Base-by-base conservation (phyloP, 2,113 vertebrate species). In the Pholis gunnellus region DNA sequence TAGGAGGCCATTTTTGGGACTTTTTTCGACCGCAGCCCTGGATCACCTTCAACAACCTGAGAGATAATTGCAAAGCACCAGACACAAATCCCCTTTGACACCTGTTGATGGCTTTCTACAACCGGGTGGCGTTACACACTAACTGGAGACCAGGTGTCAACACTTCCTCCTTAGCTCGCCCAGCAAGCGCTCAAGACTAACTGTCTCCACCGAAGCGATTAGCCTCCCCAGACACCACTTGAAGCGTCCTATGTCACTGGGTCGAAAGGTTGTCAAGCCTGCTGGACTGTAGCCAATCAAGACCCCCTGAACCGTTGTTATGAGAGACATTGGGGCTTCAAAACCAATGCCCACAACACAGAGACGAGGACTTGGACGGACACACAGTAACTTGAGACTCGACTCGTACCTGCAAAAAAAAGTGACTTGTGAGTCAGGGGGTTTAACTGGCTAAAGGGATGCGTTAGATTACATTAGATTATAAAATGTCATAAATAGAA, bases 161-260 rank as follows among this genome's bases (percentile, higher is more conserved):
- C 40, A 38, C 27, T 18, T 76, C 75, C 77, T 40, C 8, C 42
- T 0, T 31, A 75, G 57, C 65, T 67, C 46, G 54, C 67, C n/a
- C 77, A 27, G 72, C 40, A 8, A 66, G 75, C 78, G 57, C 56
- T 74, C 27, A 20, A 60, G 48, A 79, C 25, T 76, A 85, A 89
- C 79, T 48, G 80, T 38, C 89, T 60, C 71, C 60, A 54, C 13
- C 22, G 61, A 78, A 14, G 9, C 17, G 2, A 84, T 91, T 78
- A 82, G 46, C 76, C 50, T 52, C 79, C 71, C 29, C 4, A 54
- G 88, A 61, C 61, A 59, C 52, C 17, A 59, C 75, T 56, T 8
- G 0, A 48, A 70, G 79, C 7, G 6, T 60, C 29, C 46, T 5
- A 15, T 80, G 60, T 65, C 29, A 20, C 48, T 11, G 11, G 78